Evolutionary conservation across 37 sponge, comb jelly and placozoan species (phyloP), one percentile per base, ranked within the genome.

Genomic region (Aplysina aerophoba): DNA sequence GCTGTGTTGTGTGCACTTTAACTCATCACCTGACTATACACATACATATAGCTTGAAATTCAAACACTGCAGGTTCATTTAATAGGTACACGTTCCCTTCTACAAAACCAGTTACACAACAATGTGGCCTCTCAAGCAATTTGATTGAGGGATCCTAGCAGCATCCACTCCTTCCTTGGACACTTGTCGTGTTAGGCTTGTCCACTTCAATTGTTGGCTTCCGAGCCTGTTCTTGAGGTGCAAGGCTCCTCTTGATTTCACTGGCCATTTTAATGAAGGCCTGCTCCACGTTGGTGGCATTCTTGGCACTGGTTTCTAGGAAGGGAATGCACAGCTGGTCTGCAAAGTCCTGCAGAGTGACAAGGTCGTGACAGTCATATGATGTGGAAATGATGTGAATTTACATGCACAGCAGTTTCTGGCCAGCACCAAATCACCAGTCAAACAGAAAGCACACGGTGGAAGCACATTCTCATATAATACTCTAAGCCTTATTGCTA

Each of bases 201-300:
- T 75, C 78, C 37, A 75, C 37, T 19, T 40, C 54, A 21, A 75
- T 50, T 40, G 78, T 41, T 12, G 5, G 0, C 37, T 36, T 75
- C 53, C 54, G 37, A 3, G n/a, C n/a, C 38, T 41, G 22, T n/a
- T 75, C 78, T 50, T 75, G 78, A n/a, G 78, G 78, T 40, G 44
- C 50, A 20, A 75, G n/a, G 37, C 40, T 75, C 50, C 50, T 44
- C 87, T 98, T 98, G 84, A 98, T 98, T 83, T 98, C 98, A 24
- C 92, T 86, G 36, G 98, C 98, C 98, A 98, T 98, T 58, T 94
- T 98, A 83, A 98, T 90, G 81, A 98, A 98, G 1, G 98, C 96
- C 44, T 95, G 96, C 67, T 98, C 98, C 41, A 98, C 98, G 55
- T 98, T 98, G 50, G 96, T 98, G 38, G 98, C 98, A 72, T 90